Conservation (phyloP, 1,140 invertebrate genomes). For the Caenorhabditis tropicalis region DNA sequence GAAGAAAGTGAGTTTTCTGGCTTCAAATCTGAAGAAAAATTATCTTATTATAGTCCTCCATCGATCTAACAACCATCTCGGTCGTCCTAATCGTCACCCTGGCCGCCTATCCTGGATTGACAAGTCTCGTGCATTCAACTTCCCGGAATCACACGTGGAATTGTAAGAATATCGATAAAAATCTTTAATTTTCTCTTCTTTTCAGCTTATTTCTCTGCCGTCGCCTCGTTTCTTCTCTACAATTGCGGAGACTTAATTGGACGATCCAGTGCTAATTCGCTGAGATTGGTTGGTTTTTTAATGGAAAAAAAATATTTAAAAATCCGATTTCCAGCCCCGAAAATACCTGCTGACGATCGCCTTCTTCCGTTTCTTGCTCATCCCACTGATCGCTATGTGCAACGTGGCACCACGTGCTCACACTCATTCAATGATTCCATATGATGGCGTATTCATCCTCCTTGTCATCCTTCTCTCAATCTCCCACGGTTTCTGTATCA, state of each 20-base stretch:
- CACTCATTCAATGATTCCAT: slow-evolving; percentile 40
- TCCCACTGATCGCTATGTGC: slow-evolving; percentile 50
- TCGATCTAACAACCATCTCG: slow-evolving; percentile 28
- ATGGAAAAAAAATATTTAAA: background rate
- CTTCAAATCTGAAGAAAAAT: background rate
- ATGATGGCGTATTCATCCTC: slow-evolving; percentile 51
- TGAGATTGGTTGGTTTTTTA: slow-evolving; percentile 32
- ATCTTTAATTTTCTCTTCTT: no score
- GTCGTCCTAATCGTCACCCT: slow-evolving; percentile 29
- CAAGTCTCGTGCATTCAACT: slow-evolving; percentile 16
- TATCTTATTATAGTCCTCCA: background rate
- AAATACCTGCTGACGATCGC: background rate
- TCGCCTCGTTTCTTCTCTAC: slow-evolving; percentile 53
- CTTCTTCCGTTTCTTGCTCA: background rate
- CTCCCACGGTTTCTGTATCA: slow-evolving; percentile 48
- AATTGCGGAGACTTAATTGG: slow-evolving; percentile 49
- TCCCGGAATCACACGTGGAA: background rate
- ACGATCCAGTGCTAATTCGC: slow-evolving; percentile 1
- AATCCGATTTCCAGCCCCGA: slow-evolving; percentile 39
- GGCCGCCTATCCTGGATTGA: slow-evolving; percentile 37
- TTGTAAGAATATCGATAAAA: background rate
- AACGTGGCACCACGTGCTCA: slow-evolving; percentile 42
- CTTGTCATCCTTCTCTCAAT: slow-evolving; percentile 35
- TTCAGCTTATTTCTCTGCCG: slow-evolving; percentile 51
- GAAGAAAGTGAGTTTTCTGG: background rate